Evolutionary conservation across 2,888 invertebrate species (phyloP).

Genomic region (Zygogramma bicolorata): DNA sequence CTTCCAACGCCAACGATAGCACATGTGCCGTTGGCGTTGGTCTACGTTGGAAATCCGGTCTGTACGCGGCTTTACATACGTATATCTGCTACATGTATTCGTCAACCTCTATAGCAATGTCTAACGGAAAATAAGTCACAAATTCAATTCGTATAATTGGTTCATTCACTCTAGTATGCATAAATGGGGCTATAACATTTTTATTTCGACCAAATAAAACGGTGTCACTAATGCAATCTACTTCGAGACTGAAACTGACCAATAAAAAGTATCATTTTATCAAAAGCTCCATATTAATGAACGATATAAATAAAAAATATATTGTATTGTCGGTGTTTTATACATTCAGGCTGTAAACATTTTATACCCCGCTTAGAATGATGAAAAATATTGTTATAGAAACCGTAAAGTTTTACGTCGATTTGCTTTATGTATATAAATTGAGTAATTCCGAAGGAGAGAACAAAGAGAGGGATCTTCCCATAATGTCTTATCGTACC

Average conservation of each 20-base stretch:
- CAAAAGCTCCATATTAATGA: conserved; percentile 62
- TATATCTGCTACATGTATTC: background rate
- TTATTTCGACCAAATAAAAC: conserved; percentile 59
- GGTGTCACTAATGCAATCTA: conserved; percentile 58
- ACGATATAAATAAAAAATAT: conserved; percentile 58
- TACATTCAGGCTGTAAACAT: conserved; percentile 57
- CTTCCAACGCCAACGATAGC: too few relatives aligned
- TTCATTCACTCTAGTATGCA: conserved; percentile 43
- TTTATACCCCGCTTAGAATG: conserved; percentile 56
- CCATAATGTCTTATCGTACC: conserved; percentile 47
- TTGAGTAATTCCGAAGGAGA: conserved; percentile 48
- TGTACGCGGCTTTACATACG: too few relatives aligned
- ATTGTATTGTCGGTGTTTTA: conserved; percentile 56
- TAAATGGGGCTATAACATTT: conserved; percentile 60
- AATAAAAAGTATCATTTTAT: conserved; percentile 57
- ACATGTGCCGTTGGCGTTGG: too few relatives aligned
- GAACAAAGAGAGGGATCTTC: conserved; percentile 42
- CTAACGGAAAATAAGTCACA: background rate
- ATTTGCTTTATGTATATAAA: conserved; percentile 55
- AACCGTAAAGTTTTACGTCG: conserved; percentile 59
- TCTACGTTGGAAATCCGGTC: too few relatives aligned
- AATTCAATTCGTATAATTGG: conserved; percentile 9
- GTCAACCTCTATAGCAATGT: background rate
- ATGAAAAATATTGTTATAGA: conserved; percentile 54
- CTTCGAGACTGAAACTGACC: conserved; percentile 58